Evolutionary conservation across 2,888 invertebrate genomes (phyloP), one percentile per base, ranked within the genome.

Genomic region (Drosophila limbata): DNA sequence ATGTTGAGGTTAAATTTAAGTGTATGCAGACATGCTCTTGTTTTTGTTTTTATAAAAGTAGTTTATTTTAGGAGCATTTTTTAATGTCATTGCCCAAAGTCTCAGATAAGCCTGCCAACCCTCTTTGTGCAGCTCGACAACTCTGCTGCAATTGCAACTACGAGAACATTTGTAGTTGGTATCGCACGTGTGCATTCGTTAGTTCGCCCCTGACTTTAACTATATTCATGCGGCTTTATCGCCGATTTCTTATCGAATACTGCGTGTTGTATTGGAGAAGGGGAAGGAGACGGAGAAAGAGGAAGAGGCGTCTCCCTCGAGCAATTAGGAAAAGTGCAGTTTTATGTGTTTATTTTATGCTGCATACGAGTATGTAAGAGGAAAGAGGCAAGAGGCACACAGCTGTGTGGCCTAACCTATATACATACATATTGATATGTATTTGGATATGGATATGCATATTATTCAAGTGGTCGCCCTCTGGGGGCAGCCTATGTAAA

Each of bases 241-340:
- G 57, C 19, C 75, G 77, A 85, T 81, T 81, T 73, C 62, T 56
- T 67, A 77, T 65, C 59, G 62, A 73, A 70, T 62, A 59, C 63
- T 69, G 61, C 66, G 73, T 68, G 57, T 69, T 80, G 64, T 72
- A 73, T 65, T 19, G 28, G 28, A 25, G 25, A 25, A 5, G 1
- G 25, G 4, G 9, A 13, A 15, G 37, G 13, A 51, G n/a, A 17
- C n/a, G 33, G 5, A 25, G 25, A 6, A 8, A 28, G 33, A 33
- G 33, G 15, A 15, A 37, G 51, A 52, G 37, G 19, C 48, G 37
- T 64, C 73, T 71, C 79, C 81, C 80, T 67, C 42, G 57, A 73
- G 85, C 88, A 89, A 88, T 88, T 88, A 88, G 88, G 82, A 79
- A 80, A 70, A 88, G 89, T 88, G 87, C 89, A 87, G 85, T 89